A percentile compares a stretch with the other conserved stretches of the same genome.
These are phyloP conservation scores for Toxotes chatareus DNA, from an alignment of 2,113 vertebrate species.

Conservation along the genomic window DNA sequence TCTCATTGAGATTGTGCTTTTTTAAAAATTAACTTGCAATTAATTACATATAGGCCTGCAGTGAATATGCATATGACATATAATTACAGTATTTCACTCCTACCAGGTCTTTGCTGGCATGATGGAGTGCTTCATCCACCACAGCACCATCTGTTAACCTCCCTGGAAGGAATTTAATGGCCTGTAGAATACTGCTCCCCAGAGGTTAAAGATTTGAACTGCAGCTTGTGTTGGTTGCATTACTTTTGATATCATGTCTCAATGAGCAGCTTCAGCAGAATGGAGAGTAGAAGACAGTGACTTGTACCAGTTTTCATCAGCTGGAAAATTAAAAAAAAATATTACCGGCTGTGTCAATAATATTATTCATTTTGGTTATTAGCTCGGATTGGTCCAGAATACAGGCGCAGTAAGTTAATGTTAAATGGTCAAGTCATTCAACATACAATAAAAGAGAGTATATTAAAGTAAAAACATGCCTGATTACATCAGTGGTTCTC, in stretches of 20 bases:
- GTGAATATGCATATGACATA: slow-evolving; percentile 61
- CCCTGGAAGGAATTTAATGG: background rate
- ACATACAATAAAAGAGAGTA: background rate
- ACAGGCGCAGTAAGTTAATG: slow-evolving; percentile 4
- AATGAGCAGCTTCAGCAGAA: background rate
- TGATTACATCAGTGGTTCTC: no score
- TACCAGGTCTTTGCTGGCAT: slow-evolving; percentile 50
- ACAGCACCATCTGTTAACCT: slow-evolving; percentile 46
- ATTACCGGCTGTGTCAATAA: background rate
- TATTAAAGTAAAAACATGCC: no score
- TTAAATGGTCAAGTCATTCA: background rate
- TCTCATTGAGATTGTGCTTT: slow-evolving; percentile 54
- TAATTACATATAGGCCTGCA: slow-evolving; percentile 63
- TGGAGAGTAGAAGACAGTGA: background rate
- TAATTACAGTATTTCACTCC: slow-evolving; percentile 64
- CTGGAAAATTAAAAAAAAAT: background rate
- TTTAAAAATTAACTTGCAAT: slow-evolving; percentile 52
- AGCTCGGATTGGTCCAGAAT: background rate
- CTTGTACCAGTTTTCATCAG: background rate
- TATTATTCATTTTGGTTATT: background rate
- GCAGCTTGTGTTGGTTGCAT: slow-evolving; percentile 28
- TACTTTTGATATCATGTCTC: background rate
- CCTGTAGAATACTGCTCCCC: slow-evolving; percentile 73
- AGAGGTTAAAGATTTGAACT: slow-evolving; percentile 37
- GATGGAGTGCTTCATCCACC: slow-evolving; percentile 45